Evolutionary conservation across 2,797 vertebrate species (phyloP).

Genomic region (Sebastes nivosus): DNA sequence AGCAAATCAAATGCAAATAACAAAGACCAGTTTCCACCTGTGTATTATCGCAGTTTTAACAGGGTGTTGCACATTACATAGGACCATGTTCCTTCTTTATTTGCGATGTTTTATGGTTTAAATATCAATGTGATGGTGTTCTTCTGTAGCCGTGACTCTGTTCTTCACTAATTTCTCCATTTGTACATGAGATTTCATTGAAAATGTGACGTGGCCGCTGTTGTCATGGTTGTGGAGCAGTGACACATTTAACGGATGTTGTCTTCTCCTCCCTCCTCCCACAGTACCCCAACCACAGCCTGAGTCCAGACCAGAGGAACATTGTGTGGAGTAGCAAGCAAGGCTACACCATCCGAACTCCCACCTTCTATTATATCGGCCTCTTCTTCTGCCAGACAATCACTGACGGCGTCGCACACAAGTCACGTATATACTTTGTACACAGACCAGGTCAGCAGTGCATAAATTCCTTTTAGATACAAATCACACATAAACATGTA

Average conservation of each 20-base stretch:
- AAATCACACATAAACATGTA: not conserved
- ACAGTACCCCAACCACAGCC: constrained; percentile 45
- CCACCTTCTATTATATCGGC: constrained; percentile 86
- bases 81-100: not conserved
- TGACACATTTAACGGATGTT: constrained; percentile 4
- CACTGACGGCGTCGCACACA: constrained; percentile 71
- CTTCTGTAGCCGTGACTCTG: not conserved
- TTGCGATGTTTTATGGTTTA: not conserved
- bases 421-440: constrained; percentile 83
- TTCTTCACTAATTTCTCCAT: not conserved
- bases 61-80: not conserved
- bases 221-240: not conserved
- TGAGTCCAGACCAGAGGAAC: constrained; percentile 85
- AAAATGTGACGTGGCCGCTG: not conserved
- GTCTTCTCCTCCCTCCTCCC: constrained; percentile 21
- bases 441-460: constrained; percentile 86
- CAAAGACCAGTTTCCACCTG: no score
- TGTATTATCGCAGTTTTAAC: not conserved
- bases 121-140: not conserved
- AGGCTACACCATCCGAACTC: constrained; percentile 90
- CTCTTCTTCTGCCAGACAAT: constrained; percentile 88
- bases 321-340: constrained; percentile 90
- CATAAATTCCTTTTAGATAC: not conserved
- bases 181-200: not conserved
- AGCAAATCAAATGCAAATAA: not conserved